Evolutionary conservation across 2,797 vertebrate species (phyloP), one percentile per base, ranked within the genome.

Genomic region (Trematomus bernacchii): DNA sequence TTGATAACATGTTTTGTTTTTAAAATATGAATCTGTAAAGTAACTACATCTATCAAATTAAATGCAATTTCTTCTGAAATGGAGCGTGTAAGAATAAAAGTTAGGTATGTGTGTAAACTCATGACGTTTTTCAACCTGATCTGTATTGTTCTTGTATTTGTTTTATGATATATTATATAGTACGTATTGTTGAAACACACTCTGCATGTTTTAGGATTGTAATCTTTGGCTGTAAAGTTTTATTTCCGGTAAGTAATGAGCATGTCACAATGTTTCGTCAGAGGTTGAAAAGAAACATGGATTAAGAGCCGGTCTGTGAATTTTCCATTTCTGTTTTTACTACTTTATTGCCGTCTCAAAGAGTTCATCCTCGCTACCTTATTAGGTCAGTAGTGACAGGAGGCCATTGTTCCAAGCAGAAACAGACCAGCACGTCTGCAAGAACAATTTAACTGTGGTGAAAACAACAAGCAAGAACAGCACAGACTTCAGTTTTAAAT

Each of bases 301-400:
- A 69, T 66, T 40, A 23, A 66, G 19, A 27, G 50, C 16, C 10
- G 14, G 10, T 18, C 54, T 47, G 19, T 61, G 33, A 69, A 51
- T 11, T 53, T 40, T 68, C 30, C 37, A 7, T 27, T 10, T n/a
- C 27, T 66, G n/a, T 16, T 42, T 77, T 54, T 46, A 30, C 21
- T 16, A 44, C 43, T 60, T 13, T 18, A 60, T 70, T 33, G 0
- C 54, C 46, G 27, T 69, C 37, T 43, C 27, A 63, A 66, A 19
- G 27, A 55, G 66, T 27, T 68, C 76, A 48, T 65, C 76, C 40
- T n/a, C 52, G 53, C 42, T 11, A n/a, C 85, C 87, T 67, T 87
- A 83, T 86, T 85, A 76, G 85, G 87, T 27, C 54, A 73, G 54
- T 66, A 40, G 59, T 27, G 66, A 80, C 80, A 77, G 62, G 77